These are phyloP conservation scores for Cyclopterus lumpus DNA, from an alignment of 2,797 vertebrate genomes.

Conservation along the genomic window DNA sequence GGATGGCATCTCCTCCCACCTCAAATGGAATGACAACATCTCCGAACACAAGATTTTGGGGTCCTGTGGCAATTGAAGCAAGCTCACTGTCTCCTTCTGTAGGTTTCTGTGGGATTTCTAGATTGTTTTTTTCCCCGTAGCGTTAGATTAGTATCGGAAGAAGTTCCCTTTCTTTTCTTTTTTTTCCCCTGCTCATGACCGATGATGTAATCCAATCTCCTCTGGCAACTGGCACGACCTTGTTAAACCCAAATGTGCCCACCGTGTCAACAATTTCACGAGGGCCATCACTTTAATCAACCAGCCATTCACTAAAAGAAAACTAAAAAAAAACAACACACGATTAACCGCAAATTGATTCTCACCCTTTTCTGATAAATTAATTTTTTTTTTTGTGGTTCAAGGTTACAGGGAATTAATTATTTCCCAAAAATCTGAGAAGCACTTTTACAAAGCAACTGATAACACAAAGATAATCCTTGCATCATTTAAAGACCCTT, in stretches of 20 bases:
- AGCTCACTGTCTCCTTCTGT: constrained; percentile 27
- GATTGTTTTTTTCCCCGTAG: constrained; percentile 21
- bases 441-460: constrained; percentile 9
- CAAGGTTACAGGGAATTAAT: neutral
- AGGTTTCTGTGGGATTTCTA: constrained; percentile 30
- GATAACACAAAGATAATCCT: neutral
- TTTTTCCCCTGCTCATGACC: neutral
- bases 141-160: constrained; percentile 27
- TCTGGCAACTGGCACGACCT: constrained; percentile 4
- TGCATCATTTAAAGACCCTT: neutral
- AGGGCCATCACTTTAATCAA: constrained; percentile 20
- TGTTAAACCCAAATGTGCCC: constrained; percentile 18
- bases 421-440: neutral
- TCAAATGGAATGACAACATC: constrained; percentile 45
- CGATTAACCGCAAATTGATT: neutral
- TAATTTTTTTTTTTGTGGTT: neutral
- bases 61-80: constrained; percentile 38
- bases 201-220: constrained; percentile 5
- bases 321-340: neutral
- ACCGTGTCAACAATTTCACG: constrained; percentile 10
- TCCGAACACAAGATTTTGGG: constrained; percentile 22
- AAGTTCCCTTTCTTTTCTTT: neutral
- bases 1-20: constrained; percentile 36
- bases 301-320: neutral
- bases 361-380: constrained; percentile 5